Evolutionary conservation across 2,797 vertebrate species (phyloP).

Genomic region (Lacerta bilineata): DNA sequence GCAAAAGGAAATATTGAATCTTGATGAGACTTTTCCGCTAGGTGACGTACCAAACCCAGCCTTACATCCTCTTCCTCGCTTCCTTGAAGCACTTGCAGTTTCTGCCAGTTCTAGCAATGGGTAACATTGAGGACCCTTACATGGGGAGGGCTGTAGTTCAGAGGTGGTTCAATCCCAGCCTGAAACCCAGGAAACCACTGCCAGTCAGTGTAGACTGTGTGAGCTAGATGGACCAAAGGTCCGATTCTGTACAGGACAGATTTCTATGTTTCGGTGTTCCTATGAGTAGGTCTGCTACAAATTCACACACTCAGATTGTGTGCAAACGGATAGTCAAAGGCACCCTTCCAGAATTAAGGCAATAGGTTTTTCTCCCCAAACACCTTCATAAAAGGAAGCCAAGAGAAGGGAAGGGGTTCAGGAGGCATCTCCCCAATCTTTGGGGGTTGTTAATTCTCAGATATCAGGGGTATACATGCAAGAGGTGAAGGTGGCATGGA

Average conservation of each 20-base stretch:
- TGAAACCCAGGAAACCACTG: too few relatives aligned
- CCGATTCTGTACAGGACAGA: too few relatives aligned
- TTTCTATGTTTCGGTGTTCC: too few relatives aligned
- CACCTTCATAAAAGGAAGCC: not conserved
- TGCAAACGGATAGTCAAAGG: not conserved
- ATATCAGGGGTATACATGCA: too few relatives aligned
- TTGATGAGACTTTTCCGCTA: not conserved
- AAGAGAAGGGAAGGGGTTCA: not conserved
- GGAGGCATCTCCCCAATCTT: not conserved
- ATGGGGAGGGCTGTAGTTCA: too few relatives aligned
- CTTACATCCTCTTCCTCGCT: not conserved
- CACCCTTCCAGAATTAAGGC: not conserved
- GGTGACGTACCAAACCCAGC: not conserved
- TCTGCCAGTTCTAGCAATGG: not conserved
- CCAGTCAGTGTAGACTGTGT: too few relatives aligned
- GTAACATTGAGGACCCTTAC: not conserved
- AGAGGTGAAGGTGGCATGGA: not conserved
- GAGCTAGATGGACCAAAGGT: too few relatives aligned
- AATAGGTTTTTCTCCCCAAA: not conserved
- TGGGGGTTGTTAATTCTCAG: not conserved
- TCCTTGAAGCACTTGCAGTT: not conserved
- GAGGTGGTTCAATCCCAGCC: too few relatives aligned
- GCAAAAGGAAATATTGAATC: not conserved
- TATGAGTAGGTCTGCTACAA: not conserved
- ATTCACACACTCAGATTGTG: not conserved